Conservation (phyloP, 2,113 vertebrate genomes). For the Amazona vittata region DNA sequence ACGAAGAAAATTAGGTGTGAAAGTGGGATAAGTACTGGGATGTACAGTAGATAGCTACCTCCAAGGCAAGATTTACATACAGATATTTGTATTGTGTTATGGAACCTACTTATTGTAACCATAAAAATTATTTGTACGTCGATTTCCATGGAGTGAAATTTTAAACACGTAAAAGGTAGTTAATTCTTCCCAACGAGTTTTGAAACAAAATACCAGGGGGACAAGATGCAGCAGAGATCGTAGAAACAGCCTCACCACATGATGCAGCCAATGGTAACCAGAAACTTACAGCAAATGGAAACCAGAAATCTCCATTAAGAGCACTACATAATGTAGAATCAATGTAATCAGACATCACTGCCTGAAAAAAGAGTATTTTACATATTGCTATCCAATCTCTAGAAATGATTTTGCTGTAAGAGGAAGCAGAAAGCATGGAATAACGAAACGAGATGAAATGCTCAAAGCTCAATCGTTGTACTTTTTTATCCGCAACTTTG, state of each 20-base stretch:
- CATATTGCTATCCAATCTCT: conserved; percentile 35
- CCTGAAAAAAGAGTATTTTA: conserved; percentile 1
- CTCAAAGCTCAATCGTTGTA: neutral
- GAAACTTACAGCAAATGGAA: conserved; percentile 38
- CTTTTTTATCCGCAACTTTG: neutral
- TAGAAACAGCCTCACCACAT: neutral
- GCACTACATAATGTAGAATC: conserved; percentile 1
- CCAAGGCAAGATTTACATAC: conserved; percentile 69
- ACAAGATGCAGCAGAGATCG: conserved; percentile 16
- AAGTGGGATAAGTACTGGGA: conserved; percentile 64
- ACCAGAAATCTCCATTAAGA: conserved; percentile 53
- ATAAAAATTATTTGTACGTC: conserved; percentile 66
- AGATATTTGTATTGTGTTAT: conserved; percentile 65
- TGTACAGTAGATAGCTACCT: conserved; percentile 57
- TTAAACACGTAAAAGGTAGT: conserved; percentile 59
- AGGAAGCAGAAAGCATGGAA: neutral
- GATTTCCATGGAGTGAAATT: conserved; percentile 57
- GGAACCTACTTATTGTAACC: conserved; percentile 49
- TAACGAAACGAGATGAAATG: neutral
- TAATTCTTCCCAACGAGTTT: conserved; percentile 63
- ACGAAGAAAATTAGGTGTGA: conserved; percentile 72
- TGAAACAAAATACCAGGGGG: conserved; percentile 20
- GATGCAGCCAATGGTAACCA: conserved; percentile 16
- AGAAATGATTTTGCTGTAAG: conserved; percentile 27
- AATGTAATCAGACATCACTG: conserved; percentile 26